phyloP scores from a whole-genome alignment of 2,888 invertebrate genomes.

The Copidosoma aretas region DNA sequence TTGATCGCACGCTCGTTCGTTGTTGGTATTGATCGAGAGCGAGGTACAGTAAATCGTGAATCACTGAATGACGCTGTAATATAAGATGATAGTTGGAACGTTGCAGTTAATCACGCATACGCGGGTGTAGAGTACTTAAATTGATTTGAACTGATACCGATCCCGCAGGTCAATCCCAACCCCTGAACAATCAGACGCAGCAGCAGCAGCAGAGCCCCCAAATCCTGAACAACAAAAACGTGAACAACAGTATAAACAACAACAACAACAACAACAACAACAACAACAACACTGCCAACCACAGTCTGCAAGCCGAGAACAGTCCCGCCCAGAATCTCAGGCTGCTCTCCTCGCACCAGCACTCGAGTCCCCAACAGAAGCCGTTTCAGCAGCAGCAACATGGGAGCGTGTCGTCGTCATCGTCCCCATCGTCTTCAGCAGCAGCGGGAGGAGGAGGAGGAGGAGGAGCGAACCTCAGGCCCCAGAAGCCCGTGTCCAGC shows the following conservation, averaged over 20 bases:
- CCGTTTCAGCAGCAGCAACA: slow-evolving; percentile 67
- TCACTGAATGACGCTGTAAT: too few relatives aligned
- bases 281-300: slow-evolving; percentile 46
- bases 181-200: slow-evolving; percentile 45
- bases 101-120: too few relatives aligned
- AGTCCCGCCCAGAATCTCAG: slow-evolving; percentile 48
- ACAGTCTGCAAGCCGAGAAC: slow-evolving; percentile 47
- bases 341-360: slow-evolving; percentile 47
- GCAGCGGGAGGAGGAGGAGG: slow-evolving; percentile 46
- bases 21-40: too few relatives aligned
- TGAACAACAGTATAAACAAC: slow-evolving; percentile 48
- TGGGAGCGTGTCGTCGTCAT: slow-evolving; percentile 61
- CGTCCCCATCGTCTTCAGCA: slow-evolving; percentile 54
- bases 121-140: too few relatives aligned
- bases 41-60: too few relatives aligned
- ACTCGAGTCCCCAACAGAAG: slow-evolving; percentile 48
- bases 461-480: slow-evolving; percentile 57
- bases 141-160: too few relatives aligned
- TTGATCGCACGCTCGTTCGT: too few relatives aligned
- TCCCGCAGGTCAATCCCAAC: slow-evolving; percentile 48
- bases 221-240: slow-evolving; percentile 47
- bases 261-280: slow-evolving; percentile 45
- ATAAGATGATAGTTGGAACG: too few relatives aligned
- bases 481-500: slow-evolving; percentile 85
- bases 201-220: slow-evolving; percentile 42